Percentiles rank a stretch among this genome's conserved stretches.
Evolutionary conservation across 2,888 invertebrate species (phyloP).

Genomic region (Melipona beecheii): DNA sequence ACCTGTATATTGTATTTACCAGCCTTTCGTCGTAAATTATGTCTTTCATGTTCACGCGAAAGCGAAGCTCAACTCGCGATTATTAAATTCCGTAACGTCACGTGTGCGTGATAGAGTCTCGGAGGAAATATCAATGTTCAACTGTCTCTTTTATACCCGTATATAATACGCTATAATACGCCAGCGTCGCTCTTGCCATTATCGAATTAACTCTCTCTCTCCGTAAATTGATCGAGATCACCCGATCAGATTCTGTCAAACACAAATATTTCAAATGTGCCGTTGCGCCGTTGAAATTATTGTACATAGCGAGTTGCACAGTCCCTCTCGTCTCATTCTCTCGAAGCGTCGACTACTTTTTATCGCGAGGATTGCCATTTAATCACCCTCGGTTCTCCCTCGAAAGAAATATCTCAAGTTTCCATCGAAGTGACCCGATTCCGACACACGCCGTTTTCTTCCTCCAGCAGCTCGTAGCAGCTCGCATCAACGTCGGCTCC

Average conservation of each 20-base stretch:
- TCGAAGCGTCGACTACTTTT: not conserved
- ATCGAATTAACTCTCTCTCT: too few relatives aligned
- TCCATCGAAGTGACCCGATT: not conserved
- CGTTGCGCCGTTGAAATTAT: not conserved
- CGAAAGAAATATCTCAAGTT: not conserved
- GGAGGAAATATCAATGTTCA: too few relatives aligned
- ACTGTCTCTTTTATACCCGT: too few relatives aligned
- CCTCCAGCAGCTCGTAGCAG: not conserved
- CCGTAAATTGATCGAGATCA: too few relatives aligned
- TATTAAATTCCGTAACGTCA: too few relatives aligned
- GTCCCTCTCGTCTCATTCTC: not conserved
- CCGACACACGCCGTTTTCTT: not conserved
- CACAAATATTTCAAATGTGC: not conserved
- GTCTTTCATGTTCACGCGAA: too few relatives aligned
- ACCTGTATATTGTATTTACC: too few relatives aligned
- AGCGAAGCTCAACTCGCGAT: too few relatives aligned
- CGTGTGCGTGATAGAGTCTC: too few relatives aligned
- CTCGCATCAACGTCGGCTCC: slow-evolving; percentile 10
- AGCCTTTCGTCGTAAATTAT: too few relatives aligned
- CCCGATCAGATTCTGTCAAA: not conserved
- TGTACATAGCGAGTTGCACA: not conserved
- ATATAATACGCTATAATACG: too few relatives aligned
- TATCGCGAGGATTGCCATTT: not conserved
- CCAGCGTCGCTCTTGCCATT: too few relatives aligned
- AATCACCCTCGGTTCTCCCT: not conserved